These are phyloP conservation scores for Vespertilio murinus DNA, from an alignment of 2,797 vertebrate species.

Conservation along the genomic window DNA sequence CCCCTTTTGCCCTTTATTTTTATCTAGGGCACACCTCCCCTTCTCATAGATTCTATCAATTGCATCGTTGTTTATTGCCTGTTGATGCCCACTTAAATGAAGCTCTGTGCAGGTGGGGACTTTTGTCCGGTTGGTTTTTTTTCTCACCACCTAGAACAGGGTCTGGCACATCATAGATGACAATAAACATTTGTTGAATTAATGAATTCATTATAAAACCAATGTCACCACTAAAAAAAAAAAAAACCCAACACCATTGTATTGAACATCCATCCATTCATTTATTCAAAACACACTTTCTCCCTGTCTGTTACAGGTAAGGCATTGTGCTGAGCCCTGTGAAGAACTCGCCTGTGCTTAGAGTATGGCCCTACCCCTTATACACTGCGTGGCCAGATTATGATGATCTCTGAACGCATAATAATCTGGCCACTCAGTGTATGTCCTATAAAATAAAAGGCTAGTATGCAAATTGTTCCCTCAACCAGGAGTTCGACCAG, in stretches of 20 bases:
- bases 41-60: background rate
- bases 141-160: background rate
- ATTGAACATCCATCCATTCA: background rate
- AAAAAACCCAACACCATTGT: background rate
- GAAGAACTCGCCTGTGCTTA: background rate
- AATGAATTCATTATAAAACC: slow-evolving; percentile 21
- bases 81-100: background rate
- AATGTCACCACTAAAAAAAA: background rate
- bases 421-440: too few species aligned
- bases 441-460: too few species aligned
- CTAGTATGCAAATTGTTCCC: too few species aligned
- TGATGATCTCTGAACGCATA: too few species aligned
- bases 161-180: background rate
- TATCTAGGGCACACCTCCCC: background rate
- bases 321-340: background rate
- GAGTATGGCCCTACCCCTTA: background rate
- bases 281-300: background rate
- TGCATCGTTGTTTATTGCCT: background rate
- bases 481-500: too few species aligned
- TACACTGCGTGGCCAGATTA: too few species aligned
- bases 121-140: background rate
- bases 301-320: background rate
- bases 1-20: background rate
- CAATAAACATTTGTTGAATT: slow-evolving; percentile 1
- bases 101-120: background rate